Conservation (phyloP, 2,797 vertebrate genomes). For the Lophotriccus pileatus region DNA sequence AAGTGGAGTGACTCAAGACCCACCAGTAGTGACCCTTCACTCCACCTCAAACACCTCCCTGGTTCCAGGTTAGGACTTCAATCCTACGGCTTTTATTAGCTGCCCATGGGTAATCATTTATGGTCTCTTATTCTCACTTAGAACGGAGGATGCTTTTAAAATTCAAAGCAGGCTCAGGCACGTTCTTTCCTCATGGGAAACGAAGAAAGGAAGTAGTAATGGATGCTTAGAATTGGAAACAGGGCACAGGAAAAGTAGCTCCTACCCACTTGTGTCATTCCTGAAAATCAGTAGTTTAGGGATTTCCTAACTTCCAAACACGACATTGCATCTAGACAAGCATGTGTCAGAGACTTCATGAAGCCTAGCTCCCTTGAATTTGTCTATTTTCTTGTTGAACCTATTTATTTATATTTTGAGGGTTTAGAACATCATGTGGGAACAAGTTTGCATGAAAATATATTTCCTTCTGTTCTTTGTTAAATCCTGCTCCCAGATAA, state of each 20-base stretch:
- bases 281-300: neutral
- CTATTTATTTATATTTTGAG: neutral
- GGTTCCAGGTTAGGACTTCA: neutral
- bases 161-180: neutral
- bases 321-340: neutral
- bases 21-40: neutral
- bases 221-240: neutral
- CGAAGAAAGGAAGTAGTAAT: neutral
- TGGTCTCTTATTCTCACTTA: neutral
- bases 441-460: neutral
- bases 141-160: neutral
- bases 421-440: neutral
- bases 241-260: neutral
- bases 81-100: neutral
- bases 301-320: neutral
- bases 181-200: neutral
- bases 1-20: neutral
- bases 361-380: neutral
- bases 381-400: neutral
- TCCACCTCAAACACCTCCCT: neutral
- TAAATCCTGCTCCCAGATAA: neutral
- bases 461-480: constrained; percentile 12
- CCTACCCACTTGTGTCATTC: neutral
- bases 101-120: neutral
- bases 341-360: neutral